Evolutionary conservation across 2,797 vertebrate genomes (phyloP), one percentile per base, ranked within the genome.

Genomic region (Cossypha polioptera): DNA sequence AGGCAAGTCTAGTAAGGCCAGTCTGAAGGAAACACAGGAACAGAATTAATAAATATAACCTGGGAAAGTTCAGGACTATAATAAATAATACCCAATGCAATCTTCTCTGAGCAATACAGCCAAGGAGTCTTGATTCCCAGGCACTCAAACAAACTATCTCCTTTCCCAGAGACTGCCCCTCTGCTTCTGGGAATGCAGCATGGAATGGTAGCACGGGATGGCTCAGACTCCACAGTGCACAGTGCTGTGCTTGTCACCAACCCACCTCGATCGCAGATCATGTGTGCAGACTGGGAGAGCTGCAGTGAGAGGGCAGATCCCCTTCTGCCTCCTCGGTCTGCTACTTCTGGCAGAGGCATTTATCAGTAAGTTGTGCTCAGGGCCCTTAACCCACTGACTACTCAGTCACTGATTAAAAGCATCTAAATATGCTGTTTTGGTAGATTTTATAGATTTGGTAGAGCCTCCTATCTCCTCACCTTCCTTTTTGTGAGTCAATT

Each of bases 171-270:
- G 45, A 7, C 42, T 66, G 35, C 26, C 16, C 2, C 29, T 40
- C 40, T 67, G 42, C 36, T 35, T 33, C 74, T 24, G 26, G 48
- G 50, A 20, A 16, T 33, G 71, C 5, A 10, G 76, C 18, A 7
- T 2, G 11, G 53, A 25, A 50, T 50, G 16, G 80, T 5, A 12
- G 50, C 26, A 7, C 1, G 7, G 66, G 18, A 33, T 14, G 42
- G 63, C 66, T 29, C 0, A 1, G n/a, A 10, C 19, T 12, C 40
- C 17, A 3, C 7, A 10, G 36, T 0, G 7, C 33, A 16, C 25
- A 54, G 40, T 16, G 3, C 42, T 16, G 4, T 13, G 59, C 72
- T 69, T 14, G 19, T 8, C 79, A 48, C 72, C 6, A 1, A 7
- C 6, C 45, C 25, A 17, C 13, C 45, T 43, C 3, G 0, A 10